Evolutionary conservation across 2,113 vertebrate genomes (phyloP).

Genomic region (Neopipo cinnamomea): DNA sequence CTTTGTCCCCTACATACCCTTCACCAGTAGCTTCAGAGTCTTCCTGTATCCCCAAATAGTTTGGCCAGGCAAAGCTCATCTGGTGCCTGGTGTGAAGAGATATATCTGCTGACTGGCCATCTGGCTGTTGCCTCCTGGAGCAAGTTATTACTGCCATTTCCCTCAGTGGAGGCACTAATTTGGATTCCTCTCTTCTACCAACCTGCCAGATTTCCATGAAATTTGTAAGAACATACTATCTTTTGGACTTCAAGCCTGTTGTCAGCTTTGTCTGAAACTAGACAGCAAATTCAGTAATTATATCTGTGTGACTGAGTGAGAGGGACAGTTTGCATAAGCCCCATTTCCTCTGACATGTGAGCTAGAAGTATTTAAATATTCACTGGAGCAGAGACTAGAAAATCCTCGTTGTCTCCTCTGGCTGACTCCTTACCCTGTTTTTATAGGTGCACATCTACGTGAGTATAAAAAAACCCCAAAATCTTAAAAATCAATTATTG

Average conservation of each 20-base stretch:
- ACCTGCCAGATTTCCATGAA: conserved; percentile 9
- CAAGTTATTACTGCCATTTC: conserved; percentile 27
- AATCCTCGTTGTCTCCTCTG: neutral
- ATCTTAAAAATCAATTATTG: neutral
- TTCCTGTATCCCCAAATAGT: conserved; percentile 40
- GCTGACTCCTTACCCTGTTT: neutral
- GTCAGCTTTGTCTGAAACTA: neutral
- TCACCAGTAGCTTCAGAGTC: conserved; percentile 5
- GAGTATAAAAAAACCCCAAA: neutral
- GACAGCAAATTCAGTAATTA: neutral
- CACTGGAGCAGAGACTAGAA: neutral
- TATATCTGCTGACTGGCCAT: conserved; percentile 44
- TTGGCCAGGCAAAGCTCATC: conserved; percentile 6
- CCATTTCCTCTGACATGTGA: neutral
- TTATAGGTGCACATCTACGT: neutral
- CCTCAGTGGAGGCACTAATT: conserved; percentile 19
- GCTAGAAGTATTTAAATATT: neutral
- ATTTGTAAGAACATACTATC: neutral
- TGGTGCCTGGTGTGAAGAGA: conserved; percentile 47
- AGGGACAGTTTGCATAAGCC: neutral
- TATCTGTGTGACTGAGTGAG: neutral
- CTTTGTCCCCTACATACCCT: conserved; percentile 31
- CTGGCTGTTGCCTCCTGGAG: conserved; percentile 53
- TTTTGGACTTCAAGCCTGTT: neutral
- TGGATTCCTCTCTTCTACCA: conserved; percentile 31